A percentile compares a stretch with the other conserved stretches of the same genome.
phyloP scores from a whole-genome alignment of 2,113 vertebrate species.

The Oxygymnocypris stewartii region DNA sequence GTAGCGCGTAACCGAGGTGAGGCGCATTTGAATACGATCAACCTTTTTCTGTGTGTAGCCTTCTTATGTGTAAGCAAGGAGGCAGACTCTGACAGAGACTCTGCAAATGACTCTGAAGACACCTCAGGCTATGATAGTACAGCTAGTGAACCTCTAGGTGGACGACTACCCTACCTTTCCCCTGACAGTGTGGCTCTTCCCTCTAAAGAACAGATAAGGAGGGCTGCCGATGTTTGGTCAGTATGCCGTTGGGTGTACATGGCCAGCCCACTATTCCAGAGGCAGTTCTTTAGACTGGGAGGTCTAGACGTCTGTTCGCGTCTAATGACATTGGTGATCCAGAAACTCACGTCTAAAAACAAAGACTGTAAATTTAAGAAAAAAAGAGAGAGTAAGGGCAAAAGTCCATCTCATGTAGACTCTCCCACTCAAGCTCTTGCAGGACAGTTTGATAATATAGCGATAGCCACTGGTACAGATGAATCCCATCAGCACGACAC shows the following conservation, averaged over 20 bases:
- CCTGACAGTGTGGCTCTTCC: conserved; percentile 86
- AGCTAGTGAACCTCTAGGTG: conserved; percentile 84
- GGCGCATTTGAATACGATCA: conserved; percentile 83
- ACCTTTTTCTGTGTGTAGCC: conserved; percentile 91
- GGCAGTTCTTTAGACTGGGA: conserved; percentile 89
- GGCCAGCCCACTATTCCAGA: conserved; percentile 84
- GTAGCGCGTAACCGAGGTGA: conserved; percentile 67
- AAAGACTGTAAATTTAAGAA: conserved; percentile 73
- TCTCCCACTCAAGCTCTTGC: conserved; percentile 13
- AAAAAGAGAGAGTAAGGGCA: conserved; percentile 66
- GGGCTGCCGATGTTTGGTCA: conserved; percentile 90
- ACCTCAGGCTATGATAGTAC: conserved; percentile 96
- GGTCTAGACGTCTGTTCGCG: conserved; percentile 86
- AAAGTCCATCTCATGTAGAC: conserved; percentile 59
- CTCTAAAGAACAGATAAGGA: conserved; percentile 81
- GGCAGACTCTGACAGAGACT: conserved; percentile 84
- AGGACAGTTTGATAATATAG: conserved; percentile 4
- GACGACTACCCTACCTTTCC: conserved; percentile 79
- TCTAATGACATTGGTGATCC: conserved; percentile 87
- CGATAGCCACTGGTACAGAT: conserved; percentile 34
- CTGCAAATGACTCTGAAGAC: conserved; percentile 91
- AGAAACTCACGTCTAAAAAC: conserved; percentile 75
- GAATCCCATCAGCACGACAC: conserved; percentile 43
- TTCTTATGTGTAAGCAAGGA: conserved; percentile 94
- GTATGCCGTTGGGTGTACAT: conserved; percentile 86